phyloP scores from a whole-genome alignment of 2,113 vertebrate genomes.

The Vanacampus margaritifer region DNA sequence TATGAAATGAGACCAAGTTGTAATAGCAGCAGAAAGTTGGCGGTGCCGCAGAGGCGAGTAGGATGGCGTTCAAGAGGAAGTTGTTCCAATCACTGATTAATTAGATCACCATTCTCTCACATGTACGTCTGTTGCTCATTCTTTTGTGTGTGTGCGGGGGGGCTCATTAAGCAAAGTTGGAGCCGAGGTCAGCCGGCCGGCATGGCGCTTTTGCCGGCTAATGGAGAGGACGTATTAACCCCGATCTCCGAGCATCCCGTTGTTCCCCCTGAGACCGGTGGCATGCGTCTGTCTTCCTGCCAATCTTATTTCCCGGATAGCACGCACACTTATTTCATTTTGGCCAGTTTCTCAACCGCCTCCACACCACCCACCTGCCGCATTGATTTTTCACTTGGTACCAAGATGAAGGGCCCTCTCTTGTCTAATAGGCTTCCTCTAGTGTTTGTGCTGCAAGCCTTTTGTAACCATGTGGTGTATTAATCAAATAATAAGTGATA shows the following conservation, averaged over 20 bases:
- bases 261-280: constrained; percentile 48
- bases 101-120: not conserved
- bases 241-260: constrained; percentile 40
- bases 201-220: constrained; percentile 32
- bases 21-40: constrained; percentile 15
- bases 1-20: constrained; percentile 45
- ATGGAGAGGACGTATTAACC: constrained; percentile 68
- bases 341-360: constrained; percentile 60
- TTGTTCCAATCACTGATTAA: not conserved
- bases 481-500: not conserved
- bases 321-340: constrained; percentile 71
- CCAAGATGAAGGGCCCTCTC: constrained; percentile 40
- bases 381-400: constrained; percentile 62
- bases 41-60: constrained; percentile 2
- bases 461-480: constrained; percentile 8
- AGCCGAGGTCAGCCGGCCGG: constrained; percentile 23
- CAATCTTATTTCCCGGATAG: constrained; percentile 61
- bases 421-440: constrained; percentile 33
- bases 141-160: not conserved
- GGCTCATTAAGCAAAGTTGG: constrained; percentile 30
- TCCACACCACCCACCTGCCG: not conserved
- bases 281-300: constrained; percentile 50
- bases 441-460: constrained; percentile 23
- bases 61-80: not conserved
- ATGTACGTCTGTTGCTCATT: not conserved